Conservation (phyloP, 2,797 vertebrate genomes). For the Lates japonicus region DNA sequence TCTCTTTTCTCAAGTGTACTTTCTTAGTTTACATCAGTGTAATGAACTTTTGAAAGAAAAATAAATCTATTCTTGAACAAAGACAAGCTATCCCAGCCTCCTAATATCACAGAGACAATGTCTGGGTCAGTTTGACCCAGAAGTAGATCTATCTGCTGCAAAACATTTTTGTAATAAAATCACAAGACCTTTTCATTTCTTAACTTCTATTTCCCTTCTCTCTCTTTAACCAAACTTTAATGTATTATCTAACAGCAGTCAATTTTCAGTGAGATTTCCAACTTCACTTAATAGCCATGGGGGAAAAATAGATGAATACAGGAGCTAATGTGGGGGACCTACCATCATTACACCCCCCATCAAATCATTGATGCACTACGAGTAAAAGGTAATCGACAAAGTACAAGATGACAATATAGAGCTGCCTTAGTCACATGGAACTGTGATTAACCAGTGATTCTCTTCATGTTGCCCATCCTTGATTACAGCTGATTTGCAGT, state of each 20-base stretch:
- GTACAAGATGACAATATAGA: conserved; percentile 13
- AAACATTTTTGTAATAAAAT: conserved; percentile 30
- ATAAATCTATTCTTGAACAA: conserved; percentile 16
- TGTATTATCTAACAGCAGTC: conserved; percentile 9
- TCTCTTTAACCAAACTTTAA: conserved; percentile 17
- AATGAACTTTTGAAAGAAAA: conserved; percentile 39
- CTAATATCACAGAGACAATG: conserved; percentile 41
- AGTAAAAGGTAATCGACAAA: conserved; percentile 2
- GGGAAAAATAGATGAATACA: conserved; percentile 5
- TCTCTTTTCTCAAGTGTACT: conserved; percentile 5
- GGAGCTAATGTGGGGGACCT: conserved; percentile 16
- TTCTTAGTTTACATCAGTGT: neutral
- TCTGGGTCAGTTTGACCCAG: conserved; percentile 48
- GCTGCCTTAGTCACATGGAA: neutral
- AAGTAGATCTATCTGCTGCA: conserved; percentile 15
- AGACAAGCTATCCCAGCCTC: neutral
- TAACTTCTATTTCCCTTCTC: conserved; percentile 8
- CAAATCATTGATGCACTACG: neutral
- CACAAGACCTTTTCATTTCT: conserved; percentile 35
- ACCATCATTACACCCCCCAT: neutral
- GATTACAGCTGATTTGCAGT: conserved; percentile 25
- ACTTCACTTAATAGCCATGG: conserved; percentile 8
- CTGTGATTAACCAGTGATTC: conserved; percentile 31
- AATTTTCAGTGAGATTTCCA: conserved; percentile 11
- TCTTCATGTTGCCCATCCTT: conserved; percentile 24